phyloP scores from a whole-genome alignment of 2,888 invertebrate genomes.

The Scaeva pyrastri region DNA sequence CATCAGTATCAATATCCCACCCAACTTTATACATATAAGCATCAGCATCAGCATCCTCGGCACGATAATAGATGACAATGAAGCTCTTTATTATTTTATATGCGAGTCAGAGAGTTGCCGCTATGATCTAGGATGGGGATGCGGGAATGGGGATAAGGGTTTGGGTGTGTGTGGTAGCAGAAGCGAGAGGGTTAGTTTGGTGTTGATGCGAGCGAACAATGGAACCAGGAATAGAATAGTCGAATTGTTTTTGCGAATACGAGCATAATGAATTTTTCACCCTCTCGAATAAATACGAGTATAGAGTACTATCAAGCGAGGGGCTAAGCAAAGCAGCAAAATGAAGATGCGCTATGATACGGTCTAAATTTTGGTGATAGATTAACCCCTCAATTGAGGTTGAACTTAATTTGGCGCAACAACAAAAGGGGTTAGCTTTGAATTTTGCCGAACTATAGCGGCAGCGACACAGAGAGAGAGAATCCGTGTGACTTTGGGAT shows the following conservation, averaged over 20 bases:
- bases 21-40: too few relatives aligned
- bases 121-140: not conserved
- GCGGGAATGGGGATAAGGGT: conserved; percentile 11
- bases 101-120: conserved; percentile 58
- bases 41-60: conserved; percentile 55
- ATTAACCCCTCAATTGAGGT: conserved; percentile 84
- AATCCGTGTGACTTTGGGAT: conserved; percentile 61
- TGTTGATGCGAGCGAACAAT: conserved; percentile 57
- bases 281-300: conserved; percentile 11
- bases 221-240: conserved; percentile 44
- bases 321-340: conserved; percentile 21
- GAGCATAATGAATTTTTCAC: conserved; percentile 60
- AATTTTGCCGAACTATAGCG: conserved; percentile 44
- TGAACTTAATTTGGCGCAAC: conserved; percentile 84
- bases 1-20: conserved; percentile 28
- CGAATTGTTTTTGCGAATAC: conserved; percentile 63
- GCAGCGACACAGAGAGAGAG: not conserved
- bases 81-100: conserved; percentile 75
- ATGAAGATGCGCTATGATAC: conserved; percentile 75
- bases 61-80: conserved; percentile 75
- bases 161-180: conserved; percentile 2
- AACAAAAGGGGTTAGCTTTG: conserved; percentile 66
- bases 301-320: conserved; percentile 19
- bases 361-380: conserved; percentile 79
- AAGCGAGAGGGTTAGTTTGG: not conserved